Evolutionary conservation across 1,140 invertebrate genomes (phyloP), one percentile per base, ranked within the genome.

Genomic region (Araneus ventricosus): DNA sequence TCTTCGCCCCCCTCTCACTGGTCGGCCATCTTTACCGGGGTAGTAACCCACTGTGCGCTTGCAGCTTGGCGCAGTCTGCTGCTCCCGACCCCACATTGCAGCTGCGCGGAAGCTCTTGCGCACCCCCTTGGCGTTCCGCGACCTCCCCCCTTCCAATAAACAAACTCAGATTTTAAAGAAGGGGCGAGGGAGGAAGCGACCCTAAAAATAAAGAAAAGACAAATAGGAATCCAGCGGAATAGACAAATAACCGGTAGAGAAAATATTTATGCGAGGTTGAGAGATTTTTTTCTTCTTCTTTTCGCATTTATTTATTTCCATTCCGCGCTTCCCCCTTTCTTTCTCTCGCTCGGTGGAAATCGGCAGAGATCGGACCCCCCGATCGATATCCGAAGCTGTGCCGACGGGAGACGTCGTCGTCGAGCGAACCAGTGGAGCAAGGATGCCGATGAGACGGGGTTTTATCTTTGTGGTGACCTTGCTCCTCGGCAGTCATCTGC

Each of bases 401-500:
- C 80, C 80, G 80, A 84, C 80, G 70, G 30, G 34, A 75, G 70
- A 75, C 70, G 30, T 75, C 30, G 70, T 75, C 70, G 45, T 84
- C 80, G 39, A 52, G 80, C 20, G 45, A 52, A 45, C 39, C 24
- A 52, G 39, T 34, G 82, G 39, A 52, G 82, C 82, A 84, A 52
- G 41, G 88, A 90, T 90, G 67, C 20, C 45, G 88, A 61, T 70
- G 86, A 88, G 39, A 70, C 63, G 61, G 67, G 41, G 75, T 61
- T 84, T 80, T 91, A 84, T 91, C 89, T 91, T 91, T 84, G 57
- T 61, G 80, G 80, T 91, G 89, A 91, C 89, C 89, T 91, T 91
- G 89, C 79, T 91, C 75, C 41, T 84, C 82, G 80, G 80, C 39
- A 52, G 37, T 61, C 85, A 63, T 63, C 34, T 84, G 82, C 82